Conservation (phyloP, 30 jellyfish, hydroid and myxozoan species). For the Cassiopea andromeda region DNA sequence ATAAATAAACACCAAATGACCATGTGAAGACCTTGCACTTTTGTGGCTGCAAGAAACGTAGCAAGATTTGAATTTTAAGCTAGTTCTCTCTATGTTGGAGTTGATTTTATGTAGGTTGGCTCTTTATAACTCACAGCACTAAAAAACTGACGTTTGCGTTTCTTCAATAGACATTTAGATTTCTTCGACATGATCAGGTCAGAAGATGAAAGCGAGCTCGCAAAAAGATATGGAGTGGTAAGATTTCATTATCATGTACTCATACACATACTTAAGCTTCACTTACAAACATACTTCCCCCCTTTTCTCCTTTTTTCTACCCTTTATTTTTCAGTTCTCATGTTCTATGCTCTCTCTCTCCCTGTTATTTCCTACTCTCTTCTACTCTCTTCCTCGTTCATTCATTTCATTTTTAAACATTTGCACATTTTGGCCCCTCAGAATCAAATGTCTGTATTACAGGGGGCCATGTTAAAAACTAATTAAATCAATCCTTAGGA, state of each 20-base stretch:
- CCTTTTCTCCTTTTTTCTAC: background rate
- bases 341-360: too few relatives aligned
- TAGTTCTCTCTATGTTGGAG: background rate
- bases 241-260: background rate
- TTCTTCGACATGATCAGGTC: slow-evolving; percentile 97
- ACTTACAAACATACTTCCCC: background rate
- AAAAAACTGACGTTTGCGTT: background rate
- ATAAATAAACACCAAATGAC: background rate
- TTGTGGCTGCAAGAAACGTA: background rate
- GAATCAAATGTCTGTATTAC: too few relatives aligned
- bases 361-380: too few relatives aligned
- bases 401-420: too few relatives aligned
- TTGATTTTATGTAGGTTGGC: background rate
- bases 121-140: background rate
- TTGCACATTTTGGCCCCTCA: too few relatives aligned
- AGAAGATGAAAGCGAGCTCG: slow-evolving; percentile 94
- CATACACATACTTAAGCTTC: background rate
- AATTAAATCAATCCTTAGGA: too few relatives aligned
- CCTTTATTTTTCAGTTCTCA: too few relatives aligned
- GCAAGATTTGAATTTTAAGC: background rate
- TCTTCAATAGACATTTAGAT: slow-evolving; percentile 85
- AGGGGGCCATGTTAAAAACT: too few relatives aligned
- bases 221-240: slow-evolving; percentile 97
- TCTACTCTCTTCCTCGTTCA: too few relatives aligned
- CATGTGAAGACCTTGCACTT: background rate